phyloP scores from a whole-genome alignment of 2,888 invertebrate species.

The Drosophila glabriapex region DNA sequence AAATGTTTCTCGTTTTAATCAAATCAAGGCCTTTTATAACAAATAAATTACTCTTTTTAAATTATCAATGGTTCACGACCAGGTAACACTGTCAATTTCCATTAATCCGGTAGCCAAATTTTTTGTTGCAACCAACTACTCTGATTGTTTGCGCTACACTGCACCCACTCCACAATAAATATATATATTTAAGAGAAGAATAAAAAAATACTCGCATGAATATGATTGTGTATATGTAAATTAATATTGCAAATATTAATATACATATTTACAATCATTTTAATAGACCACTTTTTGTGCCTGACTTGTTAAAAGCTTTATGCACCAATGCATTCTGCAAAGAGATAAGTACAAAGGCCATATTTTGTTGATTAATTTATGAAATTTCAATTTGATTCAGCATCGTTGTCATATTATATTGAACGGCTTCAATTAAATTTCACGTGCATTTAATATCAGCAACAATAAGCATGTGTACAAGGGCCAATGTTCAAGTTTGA shows the following conservation, averaged over 20 bases:
- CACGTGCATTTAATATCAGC: slow-evolving; percentile 20
- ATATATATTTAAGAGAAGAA: neutral
- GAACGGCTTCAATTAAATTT: slow-evolving; percentile 47
- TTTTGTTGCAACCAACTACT: slow-evolving; percentile 54
- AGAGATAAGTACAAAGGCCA: slow-evolving; percentile 16
- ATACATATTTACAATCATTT: slow-evolving; percentile 65
- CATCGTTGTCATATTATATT: slow-evolving; percentile 27
- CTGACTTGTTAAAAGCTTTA: slow-evolving; percentile 53
- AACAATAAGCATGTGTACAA: neutral
- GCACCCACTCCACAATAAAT: slow-evolving; percentile 11
- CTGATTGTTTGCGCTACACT: slow-evolving; percentile 70
- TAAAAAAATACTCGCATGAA: slow-evolving; percentile 20
- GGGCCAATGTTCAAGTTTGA: neutral
- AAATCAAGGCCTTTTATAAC: neutral
- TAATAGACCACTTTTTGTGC: slow-evolving; percentile 67
- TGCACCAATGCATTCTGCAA: slow-evolving; percentile 53
- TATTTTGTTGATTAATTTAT: slow-evolving; percentile 55
- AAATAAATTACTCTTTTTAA: neutral
- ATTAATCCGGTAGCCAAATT: slow-evolving; percentile 57
- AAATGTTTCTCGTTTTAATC: neutral
- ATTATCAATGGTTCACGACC: neutral
- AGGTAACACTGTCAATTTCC: slow-evolving; percentile 55
- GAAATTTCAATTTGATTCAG: slow-evolving; percentile 30
- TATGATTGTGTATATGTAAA: slow-evolving; percentile 13
- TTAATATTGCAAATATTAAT: slow-evolving; percentile 3